These are phyloP conservation scores for Pherbina coryleti DNA, from an alignment of 2,888 invertebrate species.

Conservation along the genomic window DNA sequence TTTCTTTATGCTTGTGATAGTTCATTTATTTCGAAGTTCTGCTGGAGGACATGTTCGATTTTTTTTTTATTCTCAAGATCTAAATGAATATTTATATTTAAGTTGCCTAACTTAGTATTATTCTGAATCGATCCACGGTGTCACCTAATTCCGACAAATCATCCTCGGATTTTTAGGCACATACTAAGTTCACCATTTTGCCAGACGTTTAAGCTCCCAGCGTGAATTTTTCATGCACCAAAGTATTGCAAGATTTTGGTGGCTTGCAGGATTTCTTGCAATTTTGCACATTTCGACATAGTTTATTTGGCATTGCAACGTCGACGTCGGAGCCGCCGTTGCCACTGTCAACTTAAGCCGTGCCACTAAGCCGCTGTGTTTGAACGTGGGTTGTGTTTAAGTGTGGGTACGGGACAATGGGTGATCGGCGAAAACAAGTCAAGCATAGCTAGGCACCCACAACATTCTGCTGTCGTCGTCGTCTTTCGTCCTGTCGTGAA, in stretches of 20 bases:
- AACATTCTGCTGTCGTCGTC: background rate
- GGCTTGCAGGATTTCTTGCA: background rate
- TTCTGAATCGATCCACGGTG: background rate
- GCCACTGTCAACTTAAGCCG: background rate
- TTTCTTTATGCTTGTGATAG: no score
- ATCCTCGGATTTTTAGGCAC: background rate
- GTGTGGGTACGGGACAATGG: background rate
- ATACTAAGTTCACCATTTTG: background rate
- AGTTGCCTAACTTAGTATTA: no score
- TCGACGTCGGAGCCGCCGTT: background rate
- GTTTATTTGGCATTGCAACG: conserved; percentile 1
- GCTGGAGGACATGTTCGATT: no score
- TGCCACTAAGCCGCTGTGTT: background rate
- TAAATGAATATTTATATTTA: no score
- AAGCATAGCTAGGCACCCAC: no score
- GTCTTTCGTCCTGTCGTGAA: background rate
- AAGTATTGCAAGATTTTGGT: background rate
- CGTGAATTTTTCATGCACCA: conserved; percentile 23
- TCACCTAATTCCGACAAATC: background rate
- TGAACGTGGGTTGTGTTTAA: conserved; percentile 22
- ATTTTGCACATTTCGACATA: conserved; percentile 12
- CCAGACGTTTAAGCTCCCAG: conserved; percentile 22
- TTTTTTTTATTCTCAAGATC: no score
- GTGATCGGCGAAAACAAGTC: no score
- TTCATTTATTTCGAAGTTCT: no score